Conservation (phyloP, 2,113 vertebrate species). For the Calidris pugnax region DNA sequence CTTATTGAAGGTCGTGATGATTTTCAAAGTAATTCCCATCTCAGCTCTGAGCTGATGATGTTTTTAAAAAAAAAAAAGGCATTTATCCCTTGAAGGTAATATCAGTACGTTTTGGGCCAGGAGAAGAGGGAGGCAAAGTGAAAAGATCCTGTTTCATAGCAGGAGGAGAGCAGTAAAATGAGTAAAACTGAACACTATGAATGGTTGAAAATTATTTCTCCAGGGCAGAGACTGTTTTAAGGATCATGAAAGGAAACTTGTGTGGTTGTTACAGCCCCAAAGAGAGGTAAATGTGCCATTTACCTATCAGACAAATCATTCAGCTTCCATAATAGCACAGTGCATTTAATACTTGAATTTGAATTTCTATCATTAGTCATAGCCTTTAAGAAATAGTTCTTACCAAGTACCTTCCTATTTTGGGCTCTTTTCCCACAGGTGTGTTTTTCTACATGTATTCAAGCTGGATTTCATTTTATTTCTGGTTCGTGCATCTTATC, state of each 20-base stretch:
- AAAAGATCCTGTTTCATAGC: not conserved
- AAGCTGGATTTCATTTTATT: not conserved
- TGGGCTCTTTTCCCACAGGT: not conserved
- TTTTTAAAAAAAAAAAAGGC: not conserved
- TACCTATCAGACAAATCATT: not conserved
- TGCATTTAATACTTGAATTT: not conserved
- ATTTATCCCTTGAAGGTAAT: not conserved
- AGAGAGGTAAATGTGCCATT: not conserved
- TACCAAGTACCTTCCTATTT: not conserved
- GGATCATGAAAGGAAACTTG: not conserved
- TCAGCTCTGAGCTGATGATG: not conserved
- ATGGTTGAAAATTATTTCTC: not conserved
- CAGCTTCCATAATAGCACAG: not conserved
- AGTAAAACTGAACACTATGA: not conserved
- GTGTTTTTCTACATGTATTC: not conserved
- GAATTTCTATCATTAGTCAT: not conserved
- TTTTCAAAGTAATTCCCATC: not conserved
- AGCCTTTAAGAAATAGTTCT: not conserved
- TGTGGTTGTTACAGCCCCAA: not conserved
- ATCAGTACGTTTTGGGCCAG: not conserved
- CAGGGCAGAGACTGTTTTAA: not conserved
- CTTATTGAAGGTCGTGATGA: not conserved
- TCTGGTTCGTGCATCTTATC: not conserved
- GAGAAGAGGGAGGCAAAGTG: not conserved
- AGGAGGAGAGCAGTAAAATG: not conserved